Evolutionary conservation across 2,888 invertebrate genomes (phyloP), one percentile per base, ranked within the genome.

Genomic region (Polyploca ridens): DNA sequence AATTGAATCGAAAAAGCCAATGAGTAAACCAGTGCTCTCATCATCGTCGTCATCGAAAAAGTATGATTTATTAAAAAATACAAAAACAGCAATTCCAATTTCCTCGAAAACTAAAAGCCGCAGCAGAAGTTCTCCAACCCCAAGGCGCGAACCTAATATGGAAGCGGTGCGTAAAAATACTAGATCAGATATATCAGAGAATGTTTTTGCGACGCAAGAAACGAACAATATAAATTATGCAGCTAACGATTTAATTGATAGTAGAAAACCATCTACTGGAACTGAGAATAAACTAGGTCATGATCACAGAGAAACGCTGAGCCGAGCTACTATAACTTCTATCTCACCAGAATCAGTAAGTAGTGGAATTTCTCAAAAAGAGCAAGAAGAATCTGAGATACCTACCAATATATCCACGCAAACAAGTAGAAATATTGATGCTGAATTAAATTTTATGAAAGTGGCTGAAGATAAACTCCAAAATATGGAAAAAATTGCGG

Each of bases 401-500:
- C 83, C 84, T 10, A 76, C 80, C 19, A 82, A 85, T 70, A 87
- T 83, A 60, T 86, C 91, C 10, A 91, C 90, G 33, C 93, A 93
- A 78, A 91, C 93, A 19, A 87, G 78, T 59, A 77, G 77, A 58
- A 82, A 84, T 61, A 75, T 82, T 63, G 87, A 87, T 57, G 74
- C 77, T 61, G 91, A 93, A 74, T 76, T 81, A 3, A 87, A 91
- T 72, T 87, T 86, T 63, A 86, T 91, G 75, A 89, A 87, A 78
- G 64, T 90, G 66, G 93, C 90, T 38, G 91, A 93, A 81, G 85
- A 88, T 62, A 93, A 93, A 83, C 82, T 93, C 62, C 89, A 93
- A 70, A 93, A 93, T 71, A 94, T 93, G 89, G 93, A 93, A 74
- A 93, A 93, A 84, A 93, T 94, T 62, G 93, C 94, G 16, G 89